Evolutionary conservation across 2,113 vertebrate genomes (phyloP).

Genomic region (Halcyon malimbica): DNA sequence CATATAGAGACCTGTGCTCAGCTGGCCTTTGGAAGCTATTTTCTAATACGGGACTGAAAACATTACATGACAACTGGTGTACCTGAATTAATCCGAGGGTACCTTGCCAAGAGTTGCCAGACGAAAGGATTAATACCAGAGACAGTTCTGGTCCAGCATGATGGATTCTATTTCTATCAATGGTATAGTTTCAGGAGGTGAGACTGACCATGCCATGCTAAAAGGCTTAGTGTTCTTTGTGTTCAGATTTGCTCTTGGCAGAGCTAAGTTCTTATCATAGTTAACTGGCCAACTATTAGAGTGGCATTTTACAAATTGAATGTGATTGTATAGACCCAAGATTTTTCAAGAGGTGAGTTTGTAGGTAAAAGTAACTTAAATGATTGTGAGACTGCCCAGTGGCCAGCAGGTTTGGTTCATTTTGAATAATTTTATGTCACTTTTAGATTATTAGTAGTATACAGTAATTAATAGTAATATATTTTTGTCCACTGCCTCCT

Average conservation of each 20-base stretch:
- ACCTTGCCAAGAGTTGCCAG: neutral
- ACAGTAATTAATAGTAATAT: neutral
- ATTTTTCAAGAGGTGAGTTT: neutral
- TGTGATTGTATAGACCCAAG: neutral
- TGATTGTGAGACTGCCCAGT: neutral
- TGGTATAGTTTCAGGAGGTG: neutral
- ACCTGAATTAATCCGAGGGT: neutral
- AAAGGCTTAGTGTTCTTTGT: neutral
- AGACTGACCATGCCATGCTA: neutral
- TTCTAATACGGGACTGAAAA: neutral
- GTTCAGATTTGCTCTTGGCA: neutral
- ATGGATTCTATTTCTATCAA: neutral
- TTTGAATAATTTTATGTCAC: neutral
- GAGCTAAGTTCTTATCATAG: neutral
- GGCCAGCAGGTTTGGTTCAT: neutral
- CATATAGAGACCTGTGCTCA: neutral
- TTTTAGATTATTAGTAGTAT: neutral
- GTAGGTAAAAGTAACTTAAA: neutral
- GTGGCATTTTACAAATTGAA: neutral
- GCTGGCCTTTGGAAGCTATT: neutral
- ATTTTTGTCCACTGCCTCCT: neutral
- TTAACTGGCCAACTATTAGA: neutral
- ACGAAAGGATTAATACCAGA: neutral
- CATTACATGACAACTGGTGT: fast-evolving
- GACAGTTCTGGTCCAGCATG: neutral